Evolutionary conservation across 1,140 invertebrate species (phyloP).

Genomic region (Camponotus pennsylvanicus): DNA sequence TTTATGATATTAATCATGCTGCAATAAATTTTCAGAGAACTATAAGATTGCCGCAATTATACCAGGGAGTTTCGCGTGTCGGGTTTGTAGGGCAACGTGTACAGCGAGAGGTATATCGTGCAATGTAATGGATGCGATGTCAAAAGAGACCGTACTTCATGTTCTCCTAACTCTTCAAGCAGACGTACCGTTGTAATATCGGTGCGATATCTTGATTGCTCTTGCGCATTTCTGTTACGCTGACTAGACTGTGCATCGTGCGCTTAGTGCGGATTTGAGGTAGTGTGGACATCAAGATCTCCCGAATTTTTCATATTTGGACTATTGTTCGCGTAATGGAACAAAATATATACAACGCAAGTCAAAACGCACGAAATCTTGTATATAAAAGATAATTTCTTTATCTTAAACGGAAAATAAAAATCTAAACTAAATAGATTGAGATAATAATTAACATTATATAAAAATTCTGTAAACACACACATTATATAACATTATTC

Average conservation of each 20-base stretch:
- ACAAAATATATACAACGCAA: not conserved
- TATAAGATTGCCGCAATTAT: not conserved
- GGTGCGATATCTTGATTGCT: slow-evolving; percentile 55
- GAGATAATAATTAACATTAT: not conserved
- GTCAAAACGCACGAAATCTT: too few relatives aligned
- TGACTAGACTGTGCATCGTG: slow-evolving; percentile 25
- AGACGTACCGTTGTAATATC: slow-evolving; percentile 58
- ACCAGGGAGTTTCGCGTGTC: not conserved
- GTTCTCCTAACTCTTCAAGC: slow-evolving; percentile 63
- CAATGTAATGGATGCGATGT: slow-evolving; percentile 55
- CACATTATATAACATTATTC: not conserved
- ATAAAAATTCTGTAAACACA: not conserved
- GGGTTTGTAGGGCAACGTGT: not conserved
- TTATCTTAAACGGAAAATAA: not conserved
- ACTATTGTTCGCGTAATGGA: not conserved
- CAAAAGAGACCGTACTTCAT: slow-evolving; percentile 53
- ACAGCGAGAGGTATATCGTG: slow-evolving; percentile 9
- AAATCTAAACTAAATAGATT: not conserved
- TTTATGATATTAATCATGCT: not conserved
- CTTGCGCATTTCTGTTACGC: slow-evolving; percentile 46
- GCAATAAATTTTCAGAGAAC: not conserved
- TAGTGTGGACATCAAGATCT: not conserved
- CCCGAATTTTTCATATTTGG: not conserved
- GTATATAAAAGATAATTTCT: not conserved
- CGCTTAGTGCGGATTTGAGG: slow-evolving; percentile 10